Percentiles rank a stretch among this genome's conserved stretches.
Evolutionary conservation across 2,888 invertebrate species (phyloP).

Genomic region (Protula sp.): DNA sequence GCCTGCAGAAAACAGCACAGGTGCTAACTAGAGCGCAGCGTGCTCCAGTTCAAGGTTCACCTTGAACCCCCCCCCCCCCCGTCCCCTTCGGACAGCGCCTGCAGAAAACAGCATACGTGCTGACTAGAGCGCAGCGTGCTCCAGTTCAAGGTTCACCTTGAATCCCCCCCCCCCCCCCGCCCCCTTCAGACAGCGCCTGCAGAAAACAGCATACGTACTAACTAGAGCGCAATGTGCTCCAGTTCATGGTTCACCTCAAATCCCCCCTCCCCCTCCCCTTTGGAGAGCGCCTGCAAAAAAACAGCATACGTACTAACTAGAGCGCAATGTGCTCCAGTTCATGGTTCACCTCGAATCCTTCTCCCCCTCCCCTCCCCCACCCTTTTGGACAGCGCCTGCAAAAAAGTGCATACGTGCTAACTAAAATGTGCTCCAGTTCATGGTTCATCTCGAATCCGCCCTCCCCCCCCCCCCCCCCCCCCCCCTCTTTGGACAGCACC

Average conservation of each 20-base stretch:
- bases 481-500: too few species aligned
- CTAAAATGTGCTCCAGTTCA: too few species aligned
- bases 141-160: neutral
- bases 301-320: too few species aligned
- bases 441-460: neutral
- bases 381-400: conserved; percentile 75
- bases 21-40: too few species aligned
- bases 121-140: too few species aligned
- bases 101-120: too few species aligned
- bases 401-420: too few species aligned
- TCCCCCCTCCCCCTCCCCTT: conserved; percentile 55
- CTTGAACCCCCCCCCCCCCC: conserved; percentile 3
- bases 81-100: conserved; percentile 78
- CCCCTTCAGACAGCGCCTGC: conserved; percentile 75
- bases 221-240: too few species aligned
- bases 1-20: too few species aligned
- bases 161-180: conserved; percentile 1
- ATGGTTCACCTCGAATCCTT: neutral
- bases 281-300: conserved; percentile 72
- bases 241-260: neutral
- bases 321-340: too few species aligned
- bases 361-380: conserved; percentile 1
- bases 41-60: neutral
- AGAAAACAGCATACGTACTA: too few species aligned
- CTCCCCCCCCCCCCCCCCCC: neutral